Conservation (phyloP, 2,888 invertebrate genomes). For the Tanytarsus gracilentus region DNA sequence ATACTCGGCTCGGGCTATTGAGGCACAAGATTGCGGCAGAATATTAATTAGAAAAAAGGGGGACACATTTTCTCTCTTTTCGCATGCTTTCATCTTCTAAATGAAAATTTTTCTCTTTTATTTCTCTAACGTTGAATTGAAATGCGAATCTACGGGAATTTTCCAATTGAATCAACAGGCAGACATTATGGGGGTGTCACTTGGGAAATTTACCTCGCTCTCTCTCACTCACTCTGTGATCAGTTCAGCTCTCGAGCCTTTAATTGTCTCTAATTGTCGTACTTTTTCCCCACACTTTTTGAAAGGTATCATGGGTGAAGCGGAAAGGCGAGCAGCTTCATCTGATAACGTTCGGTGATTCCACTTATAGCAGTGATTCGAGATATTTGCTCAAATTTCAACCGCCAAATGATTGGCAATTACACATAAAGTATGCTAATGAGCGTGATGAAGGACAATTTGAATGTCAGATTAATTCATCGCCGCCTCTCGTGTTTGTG, state of each 20-base stretch:
- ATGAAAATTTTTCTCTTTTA: no score
- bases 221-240: no score
- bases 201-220: no score
- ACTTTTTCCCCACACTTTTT: constrained; percentile 9
- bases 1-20: neutral
- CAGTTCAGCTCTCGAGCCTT: no score
- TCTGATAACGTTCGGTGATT: constrained; percentile 58
- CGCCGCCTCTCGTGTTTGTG: constrained; percentile 61
- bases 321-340: constrained; percentile 57
- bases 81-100: neutral
- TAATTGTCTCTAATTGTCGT: neutral
- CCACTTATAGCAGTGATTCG: constrained; percentile 55
- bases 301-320: constrained; percentile 60
- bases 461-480: constrained; percentile 71
- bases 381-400: constrained; percentile 61
- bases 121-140: no score
- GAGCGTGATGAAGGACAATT: constrained; percentile 69
- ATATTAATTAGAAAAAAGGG: constrained; percentile 16
- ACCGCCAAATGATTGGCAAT: constrained; percentile 67
- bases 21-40: neutral
- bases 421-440: constrained; percentile 61
- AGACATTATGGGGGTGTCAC: no score
- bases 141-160: no score
- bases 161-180: no score
- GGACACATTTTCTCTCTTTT: neutral